These are phyloP conservation scores for Prosapia bicincta DNA, from an alignment of 2,888 invertebrate species.

Conservation along the genomic window DNA sequence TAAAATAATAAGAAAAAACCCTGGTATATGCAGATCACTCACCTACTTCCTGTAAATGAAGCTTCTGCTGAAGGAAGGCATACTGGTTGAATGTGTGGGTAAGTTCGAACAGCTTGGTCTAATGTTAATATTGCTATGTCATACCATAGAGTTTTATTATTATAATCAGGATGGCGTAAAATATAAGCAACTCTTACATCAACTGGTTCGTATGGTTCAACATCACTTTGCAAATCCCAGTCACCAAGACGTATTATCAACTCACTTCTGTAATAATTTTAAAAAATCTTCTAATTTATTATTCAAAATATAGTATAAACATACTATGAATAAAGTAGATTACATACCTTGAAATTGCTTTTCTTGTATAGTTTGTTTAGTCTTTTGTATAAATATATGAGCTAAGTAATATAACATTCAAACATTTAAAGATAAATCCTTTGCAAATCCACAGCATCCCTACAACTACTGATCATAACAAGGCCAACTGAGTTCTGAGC, in stretches of 20 bases:
- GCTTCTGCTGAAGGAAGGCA: conserved; percentile 49
- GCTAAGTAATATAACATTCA: too few relatives aligned
- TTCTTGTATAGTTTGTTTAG: too few relatives aligned
- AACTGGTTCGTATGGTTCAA: conserved; percentile 61
- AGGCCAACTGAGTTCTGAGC: too few relatives aligned
- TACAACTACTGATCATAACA: too few relatives aligned
- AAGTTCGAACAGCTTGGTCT: conserved; percentile 47
- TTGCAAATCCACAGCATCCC: too few relatives aligned
- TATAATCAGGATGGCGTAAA: conserved; percentile 63
- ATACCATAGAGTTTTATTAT: conserved; percentile 67
- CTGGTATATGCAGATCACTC: too few relatives aligned
- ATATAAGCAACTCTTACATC: conserved; percentile 59
- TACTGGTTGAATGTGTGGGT: conserved; percentile 50
- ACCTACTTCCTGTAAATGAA: conserved; percentile 53
- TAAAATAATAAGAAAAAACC: too few relatives aligned
- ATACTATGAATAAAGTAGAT: conserved; percentile 9
- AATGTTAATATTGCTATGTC: conserved; percentile 77
- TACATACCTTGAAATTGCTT: background rate
- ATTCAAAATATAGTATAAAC: too few relatives aligned
- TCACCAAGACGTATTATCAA: conserved; percentile 71
- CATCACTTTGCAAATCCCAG: conserved; percentile 64
- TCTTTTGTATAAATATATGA: too few relatives aligned
- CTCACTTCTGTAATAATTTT: conserved; percentile 33
- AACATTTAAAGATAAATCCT: too few relatives aligned
- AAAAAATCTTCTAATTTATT: too few relatives aligned